Percentiles rank a stretch among this genome's conserved stretches.
phyloP scores from a whole-genome alignment of 2,888 invertebrate genomes.

The Camponotus fellah region DNA sequence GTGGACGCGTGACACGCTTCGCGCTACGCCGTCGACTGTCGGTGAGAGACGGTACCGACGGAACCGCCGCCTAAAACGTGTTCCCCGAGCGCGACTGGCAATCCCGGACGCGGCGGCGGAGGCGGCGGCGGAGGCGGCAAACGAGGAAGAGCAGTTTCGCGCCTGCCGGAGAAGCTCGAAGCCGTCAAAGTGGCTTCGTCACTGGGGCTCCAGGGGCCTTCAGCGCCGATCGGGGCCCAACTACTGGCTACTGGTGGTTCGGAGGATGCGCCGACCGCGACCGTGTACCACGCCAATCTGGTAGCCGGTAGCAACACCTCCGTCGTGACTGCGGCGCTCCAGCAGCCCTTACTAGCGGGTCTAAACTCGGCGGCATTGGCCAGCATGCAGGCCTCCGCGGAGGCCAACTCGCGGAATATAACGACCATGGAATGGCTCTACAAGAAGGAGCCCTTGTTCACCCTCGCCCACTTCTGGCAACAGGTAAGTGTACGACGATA shows the following conservation, averaged over 20 bases:
- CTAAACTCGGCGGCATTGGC: conserved; percentile 87
- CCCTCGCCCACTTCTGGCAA: conserved; percentile 98
- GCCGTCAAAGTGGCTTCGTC: conserved; percentile 86
- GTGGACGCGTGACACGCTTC: conserved; percentile 38
- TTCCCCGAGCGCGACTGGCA: conserved; percentile 61
- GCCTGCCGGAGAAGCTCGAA: conserved; percentile 83
- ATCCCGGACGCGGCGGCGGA: conserved; percentile 55
- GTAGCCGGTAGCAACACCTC: conserved; percentile 84
- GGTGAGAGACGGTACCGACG: conserved; percentile 69
- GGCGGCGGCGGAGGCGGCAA: conserved; percentile 72
- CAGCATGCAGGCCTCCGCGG: conserved; percentile 90
- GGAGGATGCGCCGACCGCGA: conserved; percentile 81
- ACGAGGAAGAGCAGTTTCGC: conserved; percentile 79
- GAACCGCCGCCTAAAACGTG: conserved; percentile 72
- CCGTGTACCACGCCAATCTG: conserved; percentile 85
- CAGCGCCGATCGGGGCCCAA: conserved; percentile 86
- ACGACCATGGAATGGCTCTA: conserved; percentile 98
- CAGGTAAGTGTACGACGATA: conserved; percentile 90
- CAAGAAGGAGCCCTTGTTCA: conserved; percentile 97
- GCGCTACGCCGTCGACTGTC: conserved; percentile 35
- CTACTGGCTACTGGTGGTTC: conserved; percentile 83
- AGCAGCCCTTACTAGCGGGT: conserved; percentile 83
- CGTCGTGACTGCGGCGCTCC: conserved; percentile 84
- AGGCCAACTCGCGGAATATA: conserved; percentile 95
- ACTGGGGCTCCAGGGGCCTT: conserved; percentile 86